Conservation (phyloP, 2,888 invertebrate genomes). For the Sminthurinus aureus region DNA sequence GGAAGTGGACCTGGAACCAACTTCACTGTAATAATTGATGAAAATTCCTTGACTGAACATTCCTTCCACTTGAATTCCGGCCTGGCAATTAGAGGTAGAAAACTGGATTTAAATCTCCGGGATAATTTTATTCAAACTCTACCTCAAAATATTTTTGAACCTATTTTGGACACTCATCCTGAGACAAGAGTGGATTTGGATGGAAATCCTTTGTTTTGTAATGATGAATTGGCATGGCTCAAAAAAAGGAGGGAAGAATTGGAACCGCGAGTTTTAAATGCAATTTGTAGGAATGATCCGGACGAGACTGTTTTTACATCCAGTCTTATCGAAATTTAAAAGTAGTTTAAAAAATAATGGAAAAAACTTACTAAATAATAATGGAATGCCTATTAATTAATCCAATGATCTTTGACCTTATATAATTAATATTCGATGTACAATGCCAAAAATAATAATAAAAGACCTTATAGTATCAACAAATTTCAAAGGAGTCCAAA, state of each 20-base stretch:
- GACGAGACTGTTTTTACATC: neutral
- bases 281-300: neutral
- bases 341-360: too few relatives aligned
- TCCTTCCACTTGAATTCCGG: neutral
- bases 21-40: too few relatives aligned
- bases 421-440: too few relatives aligned
- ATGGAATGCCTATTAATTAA: too few relatives aligned
- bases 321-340: too few relatives aligned
- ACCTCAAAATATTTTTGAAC: neutral
- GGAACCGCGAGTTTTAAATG: neutral
- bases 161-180: neutral
- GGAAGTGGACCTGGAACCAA: too few relatives aligned
- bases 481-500: too few relatives aligned
- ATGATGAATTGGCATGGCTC: neutral
- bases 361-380: too few relatives aligned
- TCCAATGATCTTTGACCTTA: too few relatives aligned
- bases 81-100: neutral
- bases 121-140: neutral
- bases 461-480: too few relatives aligned
- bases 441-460: too few relatives aligned
- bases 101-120: neutral
- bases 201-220: neutral
- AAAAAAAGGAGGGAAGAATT: neutral
- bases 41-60: too few relatives aligned
- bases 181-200: neutral